These are phyloP conservation scores for Achatina immaculata DNA, from an alignment of 1,140 invertebrate genomes.

Conservation along the genomic window DNA sequence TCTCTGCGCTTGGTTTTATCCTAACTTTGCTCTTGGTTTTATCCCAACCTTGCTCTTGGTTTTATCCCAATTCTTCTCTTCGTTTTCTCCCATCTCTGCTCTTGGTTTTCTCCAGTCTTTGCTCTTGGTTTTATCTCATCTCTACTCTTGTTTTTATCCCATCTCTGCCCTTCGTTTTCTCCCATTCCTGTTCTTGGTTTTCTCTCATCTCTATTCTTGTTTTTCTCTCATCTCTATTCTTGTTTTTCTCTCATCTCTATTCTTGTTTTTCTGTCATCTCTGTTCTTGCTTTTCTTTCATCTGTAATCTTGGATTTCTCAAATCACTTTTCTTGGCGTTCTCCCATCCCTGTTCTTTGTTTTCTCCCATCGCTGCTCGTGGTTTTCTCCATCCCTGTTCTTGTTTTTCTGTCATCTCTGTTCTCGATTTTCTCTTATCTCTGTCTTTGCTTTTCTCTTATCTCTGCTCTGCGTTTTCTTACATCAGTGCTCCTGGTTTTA, in stretches of 20 bases:
- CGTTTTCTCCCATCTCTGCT: not conserved
- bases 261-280: not conserved
- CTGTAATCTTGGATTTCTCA: not conserved
- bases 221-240: not conserved
- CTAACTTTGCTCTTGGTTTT: not conserved
- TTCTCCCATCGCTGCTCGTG: not conserved
- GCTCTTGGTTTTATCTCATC: not conserved
- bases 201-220: not conserved
- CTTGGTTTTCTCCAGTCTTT: not conserved
- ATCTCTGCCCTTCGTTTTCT: not conserved
- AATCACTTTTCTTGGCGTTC: not conserved
- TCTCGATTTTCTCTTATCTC: not conserved
- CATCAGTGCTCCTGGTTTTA: not conserved
- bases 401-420: not conserved
- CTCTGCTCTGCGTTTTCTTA: not conserved
- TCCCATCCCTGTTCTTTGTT: not conserved
- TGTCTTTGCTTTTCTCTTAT: not conserved
- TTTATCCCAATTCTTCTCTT: not conserved
- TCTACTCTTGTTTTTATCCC: not conserved
- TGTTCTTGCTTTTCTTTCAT: not conserved
- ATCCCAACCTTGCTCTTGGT: not conserved
- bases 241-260: not conserved
- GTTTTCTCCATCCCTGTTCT: not conserved
- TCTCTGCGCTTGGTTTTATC: not conserved
- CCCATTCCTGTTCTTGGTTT: not conserved